Base-by-base conservation (phyloP, 64 coral and sea anemone genomes). In the Montipora capricornis region DNA sequence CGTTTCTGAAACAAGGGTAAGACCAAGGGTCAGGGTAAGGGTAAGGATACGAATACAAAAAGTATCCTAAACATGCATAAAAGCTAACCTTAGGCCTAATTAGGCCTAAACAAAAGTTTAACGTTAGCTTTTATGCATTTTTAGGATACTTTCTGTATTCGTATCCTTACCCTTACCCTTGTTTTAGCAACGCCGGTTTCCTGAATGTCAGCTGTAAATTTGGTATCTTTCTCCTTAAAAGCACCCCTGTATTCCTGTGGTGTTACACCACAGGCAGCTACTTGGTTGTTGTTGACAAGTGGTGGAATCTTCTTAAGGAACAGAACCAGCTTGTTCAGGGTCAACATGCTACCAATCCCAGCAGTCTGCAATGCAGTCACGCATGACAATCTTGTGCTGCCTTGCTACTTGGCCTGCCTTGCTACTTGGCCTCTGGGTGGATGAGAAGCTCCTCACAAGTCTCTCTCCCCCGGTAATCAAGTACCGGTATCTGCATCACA, bases 301-400 rank as follows among this genome's bases (percentile, higher is more conserved):
- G n/a, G 14, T 66, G 81, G 81, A 44, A 84, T 19, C 52, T 84
- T 59, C 57, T 66, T 84, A 17, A 66, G 20, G 52, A 84, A 84
- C 44, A 64, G 10, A 13, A 26, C 26, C 52, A 17, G 53, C 52
- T 69, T 84, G 57, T 59, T 62, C 19, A 84, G 12, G n/a, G 8
- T 51, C 11, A 66, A 10, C 12, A 84, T 44, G 60, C 4, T 16
- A 44, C 59, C 81, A 66, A 57, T 45, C 4, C 57, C 57, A 79
- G 76, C 46, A 50, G 76, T 47, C 52, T 62, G 81, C 13, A 84
- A 50, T 11, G n/a, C 52, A 20, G 13, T 11, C 66, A 84, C 64
- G 57, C 37, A 37, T 37, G 37, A 37, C 37, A 37, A 37, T 37
- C 37, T 37, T 37, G 37, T 37, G 37, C 37, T 37, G 37, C 37